Conservation (phyloP, 1,140 invertebrate species). For the Muscidifurax raptorellus region DNA sequence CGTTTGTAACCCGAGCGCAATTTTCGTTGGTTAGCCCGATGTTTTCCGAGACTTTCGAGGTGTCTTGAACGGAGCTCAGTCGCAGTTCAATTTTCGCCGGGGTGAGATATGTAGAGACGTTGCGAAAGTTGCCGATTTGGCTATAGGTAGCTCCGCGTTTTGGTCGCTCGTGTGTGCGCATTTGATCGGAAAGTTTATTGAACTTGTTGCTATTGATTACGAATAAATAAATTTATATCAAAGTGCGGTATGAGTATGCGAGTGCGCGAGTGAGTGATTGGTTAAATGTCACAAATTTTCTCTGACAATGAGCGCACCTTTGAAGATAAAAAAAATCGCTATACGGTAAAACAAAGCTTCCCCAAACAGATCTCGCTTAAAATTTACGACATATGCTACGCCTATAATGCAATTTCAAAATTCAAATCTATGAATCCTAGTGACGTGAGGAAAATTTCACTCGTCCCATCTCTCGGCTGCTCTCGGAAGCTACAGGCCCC, state of each 20-base stretch:
- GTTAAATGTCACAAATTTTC: neutral
- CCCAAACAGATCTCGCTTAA: no score
- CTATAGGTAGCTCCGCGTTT: no score
- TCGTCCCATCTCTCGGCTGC: conserved; percentile 70
- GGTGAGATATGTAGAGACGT: neutral
- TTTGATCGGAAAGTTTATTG: no score
- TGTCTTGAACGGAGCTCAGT: conserved; percentile 52
- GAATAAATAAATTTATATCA: no score
- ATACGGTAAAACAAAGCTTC: no score
- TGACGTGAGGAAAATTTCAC: neutral
- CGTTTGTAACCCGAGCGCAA: conserved; percentile 47
- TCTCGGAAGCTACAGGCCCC: conserved; percentile 63
- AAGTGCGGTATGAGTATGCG: no score
- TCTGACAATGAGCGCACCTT: no score
- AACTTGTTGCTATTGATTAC: no score
- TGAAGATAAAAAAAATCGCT: no score
- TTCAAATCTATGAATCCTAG: neutral
- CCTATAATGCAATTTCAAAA: neutral
- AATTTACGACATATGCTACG: no score
- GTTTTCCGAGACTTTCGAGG: neutral
- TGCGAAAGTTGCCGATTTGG: neutral
- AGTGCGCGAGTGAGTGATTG: no score
- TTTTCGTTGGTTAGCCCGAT: neutral
- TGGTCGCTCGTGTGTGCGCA: no score
- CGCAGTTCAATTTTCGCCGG: conserved; percentile 39